Evolutionary conservation across 2,113 vertebrate species (phyloP).

Genomic region (Chionis minor): DNA sequence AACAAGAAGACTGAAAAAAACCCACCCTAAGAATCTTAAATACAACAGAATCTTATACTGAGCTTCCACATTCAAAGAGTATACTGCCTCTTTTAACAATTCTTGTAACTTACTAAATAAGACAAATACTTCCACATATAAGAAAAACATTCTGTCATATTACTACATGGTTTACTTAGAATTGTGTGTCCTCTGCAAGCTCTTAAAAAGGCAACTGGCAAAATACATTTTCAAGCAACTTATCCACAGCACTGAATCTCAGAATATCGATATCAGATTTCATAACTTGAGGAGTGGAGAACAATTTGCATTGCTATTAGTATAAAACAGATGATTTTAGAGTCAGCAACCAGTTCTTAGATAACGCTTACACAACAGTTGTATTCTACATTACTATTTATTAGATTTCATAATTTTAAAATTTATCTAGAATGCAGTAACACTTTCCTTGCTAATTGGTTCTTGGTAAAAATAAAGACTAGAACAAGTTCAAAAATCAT

Average conservation of each 20-base stretch:
- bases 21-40: neutral
- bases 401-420: neutral
- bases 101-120: neutral
- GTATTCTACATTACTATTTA: neutral
- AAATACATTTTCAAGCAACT: neutral
- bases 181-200: neutral
- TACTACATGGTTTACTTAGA: neutral
- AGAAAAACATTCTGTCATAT: neutral
- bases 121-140: neutral
- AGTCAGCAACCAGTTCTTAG: neutral
- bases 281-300: neutral
- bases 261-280: neutral
- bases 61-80: neutral
- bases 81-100: neutral
- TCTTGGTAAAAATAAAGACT: neutral
- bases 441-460: neutral
- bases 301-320: neutral
- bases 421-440: neutral
- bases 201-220: neutral
- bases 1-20: neutral
- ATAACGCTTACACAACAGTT: neutral
- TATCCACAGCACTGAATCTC: neutral
- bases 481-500: neutral
- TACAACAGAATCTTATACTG: neutral
- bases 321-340: neutral